Evolutionary conservation across 2,797 vertebrate genomes (phyloP), one percentile per base, ranked within the genome.

Genomic region (Distichodus sexfasciatus): DNA sequence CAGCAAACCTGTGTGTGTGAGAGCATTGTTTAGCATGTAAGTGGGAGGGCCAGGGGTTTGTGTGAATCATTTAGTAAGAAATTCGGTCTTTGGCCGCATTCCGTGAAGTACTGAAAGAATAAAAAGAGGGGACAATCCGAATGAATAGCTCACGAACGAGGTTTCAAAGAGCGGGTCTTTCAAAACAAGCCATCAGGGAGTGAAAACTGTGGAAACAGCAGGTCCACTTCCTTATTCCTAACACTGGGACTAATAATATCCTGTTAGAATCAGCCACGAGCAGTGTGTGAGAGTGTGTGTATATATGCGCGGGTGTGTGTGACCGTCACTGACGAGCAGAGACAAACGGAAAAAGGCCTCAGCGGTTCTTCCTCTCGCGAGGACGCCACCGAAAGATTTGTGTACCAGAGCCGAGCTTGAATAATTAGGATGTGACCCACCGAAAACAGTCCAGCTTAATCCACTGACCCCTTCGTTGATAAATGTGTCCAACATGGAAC

Each of bases 201-300:
- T 41, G 74, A 81, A 72, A 70, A 71, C 78, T 75, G 75, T 76
- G 80, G 75, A 83, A 84, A 84, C 77, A 58, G 3, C 12, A 23
- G 33, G n/a, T 46, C 36, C 76, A 81, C 74, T 81, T 75, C 62
- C 75, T 70, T 57, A 41, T 51, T 79, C 59, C 44, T 19, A 58
- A 69, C 68, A 73, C 74, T 68, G 78, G 76, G 69, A 77, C 82
- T 85, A 83, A 87, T 85, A 85, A 89, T 86, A 88, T 76, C 83
- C 78, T 66, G 66, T 76, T 84, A 80, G 83, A 86, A 85, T 87
- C 84, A 84, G 82, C 79, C 81, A 85, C 79, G 72, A 75, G 86
- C 87, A 85, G 81, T 87, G 84, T 81, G 81, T 73, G 70, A 74
- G 60, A 41, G 51, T 43, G 46, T 71, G 60, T 53, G 44, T 35